phyloP scores from a whole-genome alignment of 1,140 invertebrate species.

The Chrysopa pallens region DNA sequence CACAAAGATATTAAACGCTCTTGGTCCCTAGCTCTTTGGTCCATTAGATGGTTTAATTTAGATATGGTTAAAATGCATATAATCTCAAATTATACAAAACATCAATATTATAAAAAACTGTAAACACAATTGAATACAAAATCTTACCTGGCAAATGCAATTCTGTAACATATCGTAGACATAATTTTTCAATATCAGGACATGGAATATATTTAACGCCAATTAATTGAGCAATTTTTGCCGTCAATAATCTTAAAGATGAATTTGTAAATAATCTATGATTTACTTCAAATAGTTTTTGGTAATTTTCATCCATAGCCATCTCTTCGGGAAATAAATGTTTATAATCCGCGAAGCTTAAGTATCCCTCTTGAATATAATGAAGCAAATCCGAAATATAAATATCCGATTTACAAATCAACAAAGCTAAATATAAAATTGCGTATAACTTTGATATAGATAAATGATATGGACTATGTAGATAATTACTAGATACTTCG shows the following conservation, averaged over 20 bases:
- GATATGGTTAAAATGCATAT: too few relatives aligned
- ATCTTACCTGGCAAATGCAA: slow-evolving; percentile 31
- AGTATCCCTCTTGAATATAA: slow-evolving; percentile 35
- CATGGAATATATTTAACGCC: slow-evolving; percentile 18
- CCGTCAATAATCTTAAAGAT: slow-evolving; percentile 16
- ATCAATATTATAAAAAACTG: too few relatives aligned
- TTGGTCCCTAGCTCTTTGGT: too few relatives aligned
- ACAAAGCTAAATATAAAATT: slow-evolving; percentile 32
- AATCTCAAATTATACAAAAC: too few relatives aligned
- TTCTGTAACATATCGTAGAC: slow-evolving; percentile 31
- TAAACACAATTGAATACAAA: too few relatives aligned
- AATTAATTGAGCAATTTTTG: slow-evolving; percentile 21
- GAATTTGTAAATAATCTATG: slow-evolving; percentile 20
- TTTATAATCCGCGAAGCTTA: slow-evolving; percentile 30
- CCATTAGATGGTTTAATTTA: too few relatives aligned
- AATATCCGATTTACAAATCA: slow-evolving; percentile 31
- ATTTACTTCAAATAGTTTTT: slow-evolving; percentile 14
- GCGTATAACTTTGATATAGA: slow-evolving; percentile 25
- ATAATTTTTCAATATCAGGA: slow-evolving; percentile 28
- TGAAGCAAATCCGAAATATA: slow-evolving; percentile 37
- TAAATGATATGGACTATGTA: slow-evolving; percentile 20
- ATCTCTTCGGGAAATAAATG: slow-evolving; percentile 34
- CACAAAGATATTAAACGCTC: too few relatives aligned
- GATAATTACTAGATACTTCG: slow-evolving; percentile 17
- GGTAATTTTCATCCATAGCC: slow-evolving; percentile 10